Percentiles rank a stretch among this genome's conserved stretches.
These are phyloP conservation scores for Oryzias curvinotus DNA, from an alignment of 2,113 vertebrate genomes.

Conservation along the genomic window DNA sequence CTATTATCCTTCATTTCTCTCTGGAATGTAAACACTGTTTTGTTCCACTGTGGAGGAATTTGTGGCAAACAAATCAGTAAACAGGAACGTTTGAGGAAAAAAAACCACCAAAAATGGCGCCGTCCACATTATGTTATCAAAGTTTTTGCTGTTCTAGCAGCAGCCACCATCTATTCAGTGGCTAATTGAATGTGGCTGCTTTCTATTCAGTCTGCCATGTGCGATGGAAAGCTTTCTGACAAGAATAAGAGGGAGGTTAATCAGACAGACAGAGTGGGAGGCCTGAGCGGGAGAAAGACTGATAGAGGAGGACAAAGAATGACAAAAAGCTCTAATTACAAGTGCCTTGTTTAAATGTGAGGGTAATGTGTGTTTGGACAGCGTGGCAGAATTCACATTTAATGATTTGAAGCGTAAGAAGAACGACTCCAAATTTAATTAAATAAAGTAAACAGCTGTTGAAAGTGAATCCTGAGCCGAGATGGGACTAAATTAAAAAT, in stretches of 20 bases:
- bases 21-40: neutral
- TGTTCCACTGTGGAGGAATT: slow-evolving; percentile 1
- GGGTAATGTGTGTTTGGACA: slow-evolving; percentile 57
- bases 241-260: slow-evolving; percentile 70
- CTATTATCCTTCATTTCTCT: too few relatives aligned
- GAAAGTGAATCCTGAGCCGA: slow-evolving; percentile 43
- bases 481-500: slow-evolving; percentile 45
- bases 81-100: slow-evolving; percentile 2
- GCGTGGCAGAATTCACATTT: slow-evolving; percentile 69
- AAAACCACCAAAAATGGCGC: slow-evolving; percentile 10
- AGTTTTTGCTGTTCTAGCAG: slow-evolving; percentile 50
- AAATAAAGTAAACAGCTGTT: slow-evolving; percentile 49
- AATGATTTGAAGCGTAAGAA: slow-evolving; percentile 65
- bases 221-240: slow-evolving; percentile 60
- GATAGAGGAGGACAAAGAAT: slow-evolving; percentile 53
- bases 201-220: slow-evolving; percentile 57
- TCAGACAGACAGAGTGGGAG: slow-evolving; percentile 63
- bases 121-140: slow-evolving; percentile 52
- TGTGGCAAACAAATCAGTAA: neutral
- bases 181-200: slow-evolving; percentile 71
- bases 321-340: slow-evolving; percentile 75
- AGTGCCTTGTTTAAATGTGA: slow-evolving; percentile 62
- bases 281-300: slow-evolving; percentile 38
- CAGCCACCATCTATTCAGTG: slow-evolving; percentile 58
- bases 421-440: slow-evolving; percentile 56